Conservation (phyloP, 1,140 invertebrate genomes). For the Trachymyrmex cornetzi region DNA sequence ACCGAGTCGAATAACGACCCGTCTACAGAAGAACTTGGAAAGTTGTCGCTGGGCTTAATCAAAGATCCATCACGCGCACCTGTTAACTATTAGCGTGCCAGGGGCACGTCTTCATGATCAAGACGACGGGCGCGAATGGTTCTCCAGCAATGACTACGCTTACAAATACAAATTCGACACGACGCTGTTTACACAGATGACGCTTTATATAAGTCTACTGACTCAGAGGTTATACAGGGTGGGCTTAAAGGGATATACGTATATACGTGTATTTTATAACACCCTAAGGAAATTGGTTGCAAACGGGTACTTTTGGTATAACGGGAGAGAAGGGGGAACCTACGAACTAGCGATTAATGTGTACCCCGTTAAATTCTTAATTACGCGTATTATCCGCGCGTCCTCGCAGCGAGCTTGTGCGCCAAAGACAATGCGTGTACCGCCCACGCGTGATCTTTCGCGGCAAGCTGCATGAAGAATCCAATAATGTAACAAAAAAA, state of each 20-base stretch:
- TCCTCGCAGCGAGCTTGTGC: conserved; percentile 30
- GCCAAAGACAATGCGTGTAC: conserved; percentile 43
- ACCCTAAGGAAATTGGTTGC: conserved; percentile 76
- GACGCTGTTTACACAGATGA: conserved; percentile 32
- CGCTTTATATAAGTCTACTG: conserved; percentile 37
- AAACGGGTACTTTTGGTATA: conserved; percentile 73
- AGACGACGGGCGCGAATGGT: conserved; percentile 36
- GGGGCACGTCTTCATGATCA: not conserved
- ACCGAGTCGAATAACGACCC: no score
- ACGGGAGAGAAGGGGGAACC: conserved; percentile 33
- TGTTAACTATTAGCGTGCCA: not conserved
- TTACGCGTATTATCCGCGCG: conserved; percentile 51
- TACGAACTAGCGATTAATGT: conserved; percentile 79
- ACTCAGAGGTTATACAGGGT: conserved; percentile 35
- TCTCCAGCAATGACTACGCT: conserved; percentile 13
- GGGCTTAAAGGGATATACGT: conserved; percentile 29
- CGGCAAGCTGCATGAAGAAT: not conserved
- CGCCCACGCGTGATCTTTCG: conserved; percentile 41
- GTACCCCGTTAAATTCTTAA: conserved; percentile 65
- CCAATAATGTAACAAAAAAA: not conserved
- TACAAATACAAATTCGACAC: conserved; percentile 44
- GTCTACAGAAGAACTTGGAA: not conserved
- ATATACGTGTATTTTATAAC: conserved; percentile 53
- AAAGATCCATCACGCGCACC: conserved; percentile 6
- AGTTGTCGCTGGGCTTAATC: conserved; percentile 25